These are phyloP conservation scores for Eolophus roseicapilla DNA, from an alignment of 2,113 vertebrate species.

Conservation along the genomic window DNA sequence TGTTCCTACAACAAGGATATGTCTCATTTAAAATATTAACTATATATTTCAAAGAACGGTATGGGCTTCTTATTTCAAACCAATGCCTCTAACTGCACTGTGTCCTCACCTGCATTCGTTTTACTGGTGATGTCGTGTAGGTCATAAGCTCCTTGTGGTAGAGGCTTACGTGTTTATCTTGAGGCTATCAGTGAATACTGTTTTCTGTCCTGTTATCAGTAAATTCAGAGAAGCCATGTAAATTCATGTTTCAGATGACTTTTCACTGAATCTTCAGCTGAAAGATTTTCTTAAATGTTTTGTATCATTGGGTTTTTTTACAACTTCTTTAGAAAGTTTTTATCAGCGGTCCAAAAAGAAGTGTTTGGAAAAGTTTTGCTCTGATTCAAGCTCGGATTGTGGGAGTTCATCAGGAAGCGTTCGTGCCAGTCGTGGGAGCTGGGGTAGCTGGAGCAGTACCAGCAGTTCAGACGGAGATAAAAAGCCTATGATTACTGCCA, in stretches of 20 bases:
- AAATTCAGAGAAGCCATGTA: background rate
- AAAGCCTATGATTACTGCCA: constrained; percentile 72
- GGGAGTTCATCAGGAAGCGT: constrained; percentile 91
- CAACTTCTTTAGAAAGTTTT: constrained; percentile 55
- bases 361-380: constrained; percentile 82
- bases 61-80: background rate
- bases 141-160: background rate
- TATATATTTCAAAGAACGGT: background rate
- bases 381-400: constrained; percentile 93
- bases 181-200: background rate
- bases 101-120: background rate
- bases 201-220: background rate
- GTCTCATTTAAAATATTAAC: background rate
- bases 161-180: background rate
- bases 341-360: constrained; percentile 76
- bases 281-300: background rate
- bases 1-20: background rate
- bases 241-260: background rate
- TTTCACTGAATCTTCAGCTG: background rate
- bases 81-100: background rate
- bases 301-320: background rate
- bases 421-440: constrained; percentile 92
- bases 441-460: constrained; percentile 97
- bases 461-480: constrained; percentile 94
- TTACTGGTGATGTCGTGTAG: background rate